phyloP scores from a whole-genome alignment of 2,113 vertebrate species.

The Tricholaema leucomelas region DNA sequence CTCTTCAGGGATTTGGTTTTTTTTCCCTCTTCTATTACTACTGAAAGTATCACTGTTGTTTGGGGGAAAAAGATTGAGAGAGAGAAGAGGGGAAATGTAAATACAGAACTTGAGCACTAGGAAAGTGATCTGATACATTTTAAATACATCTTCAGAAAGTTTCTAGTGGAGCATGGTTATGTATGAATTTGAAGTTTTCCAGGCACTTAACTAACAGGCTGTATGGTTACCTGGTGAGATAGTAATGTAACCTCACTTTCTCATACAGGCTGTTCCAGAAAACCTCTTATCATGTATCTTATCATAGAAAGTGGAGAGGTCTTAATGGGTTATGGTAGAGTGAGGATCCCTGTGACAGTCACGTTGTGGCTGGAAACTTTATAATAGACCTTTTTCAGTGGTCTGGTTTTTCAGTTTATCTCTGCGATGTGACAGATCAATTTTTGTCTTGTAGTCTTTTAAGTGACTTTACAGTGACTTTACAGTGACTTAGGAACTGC shows the following conservation, averaged over 20 bases:
- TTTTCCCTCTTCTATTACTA: neutral
- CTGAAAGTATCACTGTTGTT: rapidly evolving
- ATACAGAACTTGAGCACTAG: too few relatives aligned
- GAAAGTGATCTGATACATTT: neutral
- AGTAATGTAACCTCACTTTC: neutral
- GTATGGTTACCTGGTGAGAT: neutral
- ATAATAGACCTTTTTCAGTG: neutral
- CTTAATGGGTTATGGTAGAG: neutral
- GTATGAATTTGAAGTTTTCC: neutral
- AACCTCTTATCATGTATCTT: neutral
- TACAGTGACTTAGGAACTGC: neutral
- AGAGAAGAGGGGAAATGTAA: neutral
- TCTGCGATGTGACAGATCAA: neutral
- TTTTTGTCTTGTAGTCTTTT: neutral
- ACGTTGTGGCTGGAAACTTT: neutral
- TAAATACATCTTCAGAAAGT: neutral
- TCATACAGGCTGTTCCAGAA: neutral
- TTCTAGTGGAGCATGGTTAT: neutral
- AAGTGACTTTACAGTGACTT: neutral
- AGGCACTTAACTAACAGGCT: neutral
- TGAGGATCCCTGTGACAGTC: neutral
- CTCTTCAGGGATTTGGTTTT: neutral
- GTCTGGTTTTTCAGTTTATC: neutral
- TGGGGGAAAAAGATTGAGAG: neutral
- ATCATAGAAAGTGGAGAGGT: neutral